Evolutionary conservation across 2,113 vertebrate genomes (phyloP), one percentile per base, ranked within the genome.

Genomic region (Rutilus rutilus): DNA sequence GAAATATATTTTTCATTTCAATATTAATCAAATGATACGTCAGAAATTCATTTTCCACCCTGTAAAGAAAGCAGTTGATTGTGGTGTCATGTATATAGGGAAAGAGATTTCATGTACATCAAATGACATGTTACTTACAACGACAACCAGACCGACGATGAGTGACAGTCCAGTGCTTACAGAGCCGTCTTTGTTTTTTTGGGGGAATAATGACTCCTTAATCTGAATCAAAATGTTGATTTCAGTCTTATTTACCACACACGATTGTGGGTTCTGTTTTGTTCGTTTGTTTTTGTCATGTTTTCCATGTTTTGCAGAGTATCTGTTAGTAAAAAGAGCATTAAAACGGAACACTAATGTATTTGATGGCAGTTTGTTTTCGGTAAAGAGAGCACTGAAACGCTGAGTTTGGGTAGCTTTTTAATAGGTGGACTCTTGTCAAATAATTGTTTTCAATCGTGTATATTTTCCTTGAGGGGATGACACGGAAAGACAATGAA

Each of bases 271-370:
- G 19, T 57, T 57, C 2, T 57, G 2, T 69, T 69, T 23, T 94
- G 92, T 96, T 93, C 92, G 92, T 95, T 50, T 25, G 23, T 95
- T 92, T 96, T 93, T 93, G 93, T 95, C 93, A 95, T 95, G 95
- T 95, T 96, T 95, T 96, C 95, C 95, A 95, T 96, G 96, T 95
- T 94, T 96, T 95, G n/a, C 10, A 81, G 39, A 65, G 23, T 81
- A 47, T 80, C 8, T 69, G 80, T 82, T 82, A 69, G 64, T 52
- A 54, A 69, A 82, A 33, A 2, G 25, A 23, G 15, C 59, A 42
- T 79, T 79, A 60, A 59, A 79, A 60, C 11, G 23, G 54, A 57
- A 79, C 59, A 82, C 64, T 82, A 36, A 69, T 50, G 64, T 67
- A 50, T 52, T 23, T 69, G 42, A 69, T 0, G 30, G 36, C 36